Base-by-base conservation (phyloP, 2,888 invertebrate species). In the Trachelus iudaicus region DNA sequence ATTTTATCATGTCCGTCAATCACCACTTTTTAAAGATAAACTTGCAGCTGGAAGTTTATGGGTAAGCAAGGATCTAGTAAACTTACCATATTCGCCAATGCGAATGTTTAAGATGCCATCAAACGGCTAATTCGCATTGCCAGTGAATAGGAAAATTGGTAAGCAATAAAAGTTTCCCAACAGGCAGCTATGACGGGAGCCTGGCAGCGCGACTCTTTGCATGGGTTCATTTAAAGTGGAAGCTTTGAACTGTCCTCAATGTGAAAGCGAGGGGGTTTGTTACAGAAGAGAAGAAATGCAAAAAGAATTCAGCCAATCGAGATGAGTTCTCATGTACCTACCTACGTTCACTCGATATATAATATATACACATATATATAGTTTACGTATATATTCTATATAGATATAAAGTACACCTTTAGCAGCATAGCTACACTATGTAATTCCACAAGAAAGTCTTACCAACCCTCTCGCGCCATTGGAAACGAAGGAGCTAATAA, bases 401-500 rank as follows among this genome's bases (percentile, higher is more conserved):
- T 15, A 40, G 40, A 40, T 15, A 56, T 56, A 56, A 56, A 23
- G 9, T 23, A 56, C 23, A 56, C 56, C 6, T 56, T 56, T 6
- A 56, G 9, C 15, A 56, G 23, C 2, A 23, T 23, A 56, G 56
- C 9, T 56, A 23, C 9, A 56, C 56, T 9, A 56, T 56, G 56
- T 23, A 56, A 23, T 23, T 56, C 23, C 56, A 9, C 56, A 9
- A 56, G 56, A 0, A 56, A 56, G 56, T 23, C 56, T 56, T 56
- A 15, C 56, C 23, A 56, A 56, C 23, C 56, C 56, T 23, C 56
- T 71, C 76, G 77, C 80, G 73, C 80, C 81, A 85, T 86, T 82
- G 85, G 74, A 68, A 80, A 80, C 74, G 80, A 68, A 79, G 69
- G 83, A 84, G 86, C 84, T 87, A 88, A 89, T 90, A 90, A 90